A percentile compares a stretch with the other conserved stretches of the same genome.
Conservation (phyloP, 1,140 invertebrate genomes). For the Aphaenogaster rudis region DNA sequence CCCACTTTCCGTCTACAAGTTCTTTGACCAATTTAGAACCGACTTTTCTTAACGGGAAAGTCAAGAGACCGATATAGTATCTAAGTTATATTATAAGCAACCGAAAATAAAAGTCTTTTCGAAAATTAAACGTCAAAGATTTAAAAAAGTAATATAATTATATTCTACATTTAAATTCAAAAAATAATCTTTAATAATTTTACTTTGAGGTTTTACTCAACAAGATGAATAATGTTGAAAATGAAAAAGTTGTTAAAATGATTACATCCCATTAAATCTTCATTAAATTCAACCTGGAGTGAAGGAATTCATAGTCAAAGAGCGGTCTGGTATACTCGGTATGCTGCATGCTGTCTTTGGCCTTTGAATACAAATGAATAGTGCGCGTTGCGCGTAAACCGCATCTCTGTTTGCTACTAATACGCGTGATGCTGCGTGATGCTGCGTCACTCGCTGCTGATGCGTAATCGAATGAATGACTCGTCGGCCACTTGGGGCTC, state of each 20-base stretch:
- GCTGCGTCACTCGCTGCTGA: slow-evolving; percentile 64
- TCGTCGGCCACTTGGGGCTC: slow-evolving; percentile 53
- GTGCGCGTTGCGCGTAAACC: slow-evolving; percentile 27
- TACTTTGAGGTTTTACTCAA: background rate
- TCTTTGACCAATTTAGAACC: slow-evolving; percentile 42
- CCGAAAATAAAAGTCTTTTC: background rate
- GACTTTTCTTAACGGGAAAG: slow-evolving; percentile 4
- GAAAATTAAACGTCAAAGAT: background rate
- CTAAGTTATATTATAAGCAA: background rate
- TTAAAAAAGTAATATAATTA: background rate
- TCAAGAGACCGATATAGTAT: background rate
- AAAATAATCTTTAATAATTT: background rate
- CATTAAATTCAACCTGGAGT: background rate
- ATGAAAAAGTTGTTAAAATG: background rate
- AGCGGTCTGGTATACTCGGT: background rate
- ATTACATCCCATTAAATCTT: background rate
- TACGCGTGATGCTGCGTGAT: slow-evolving; percentile 34
- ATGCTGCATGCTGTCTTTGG: background rate
- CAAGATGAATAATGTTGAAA: background rate
- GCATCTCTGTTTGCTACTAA: slow-evolving; percentile 19
- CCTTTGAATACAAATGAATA: slow-evolving; percentile 38
- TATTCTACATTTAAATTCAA: background rate
- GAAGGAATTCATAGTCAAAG: background rate
- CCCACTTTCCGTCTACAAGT: background rate
- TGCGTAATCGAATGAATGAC: slow-evolving; percentile 74